phyloP scores from a whole-genome alignment of 2,888 invertebrate genomes.

The Trichacis sp. region DNA sequence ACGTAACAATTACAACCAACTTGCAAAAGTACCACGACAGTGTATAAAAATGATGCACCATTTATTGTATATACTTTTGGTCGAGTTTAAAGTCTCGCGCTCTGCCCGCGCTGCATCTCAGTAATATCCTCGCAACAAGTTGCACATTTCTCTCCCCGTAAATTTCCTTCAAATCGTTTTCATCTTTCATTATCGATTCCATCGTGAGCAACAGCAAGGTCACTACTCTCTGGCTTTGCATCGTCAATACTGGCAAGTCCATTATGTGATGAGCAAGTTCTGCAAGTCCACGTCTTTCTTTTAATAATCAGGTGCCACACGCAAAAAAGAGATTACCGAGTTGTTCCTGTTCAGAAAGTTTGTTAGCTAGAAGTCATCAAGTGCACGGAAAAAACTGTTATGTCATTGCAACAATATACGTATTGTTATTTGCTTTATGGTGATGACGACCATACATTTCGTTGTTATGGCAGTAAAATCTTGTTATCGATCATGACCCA shows the following conservation, averaged over 20 bases:
- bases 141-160: conserved; percentile 43
- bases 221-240: conserved; percentile 52
- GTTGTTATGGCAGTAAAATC: too few species aligned
- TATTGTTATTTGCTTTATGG: too few species aligned
- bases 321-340: too few species aligned
- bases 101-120: conserved; percentile 46
- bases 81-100: conserved; percentile 58
- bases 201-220: conserved; percentile 50
- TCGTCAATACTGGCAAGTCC: conserved; percentile 43
- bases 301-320: too few species aligned
- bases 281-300: conserved; percentile 29
- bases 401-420: too few species aligned
- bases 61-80: conserved; percentile 47
- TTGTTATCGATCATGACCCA: too few species aligned
- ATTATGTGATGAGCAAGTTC: conserved; percentile 47
- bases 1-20: too few species aligned
- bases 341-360: too few species aligned
- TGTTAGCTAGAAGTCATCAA: too few species aligned
- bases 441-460: too few species aligned
- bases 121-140: conserved; percentile 45
- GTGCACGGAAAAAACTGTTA: too few species aligned
- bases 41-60: neutral
- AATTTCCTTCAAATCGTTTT: conserved; percentile 24
- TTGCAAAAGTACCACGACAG: neutral
- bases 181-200: conserved; percentile 47